These are phyloP conservation scores for Tubulanus polymorphus DNA, from an alignment of 2,888 invertebrate genomes.

Conservation along the genomic window DNA sequence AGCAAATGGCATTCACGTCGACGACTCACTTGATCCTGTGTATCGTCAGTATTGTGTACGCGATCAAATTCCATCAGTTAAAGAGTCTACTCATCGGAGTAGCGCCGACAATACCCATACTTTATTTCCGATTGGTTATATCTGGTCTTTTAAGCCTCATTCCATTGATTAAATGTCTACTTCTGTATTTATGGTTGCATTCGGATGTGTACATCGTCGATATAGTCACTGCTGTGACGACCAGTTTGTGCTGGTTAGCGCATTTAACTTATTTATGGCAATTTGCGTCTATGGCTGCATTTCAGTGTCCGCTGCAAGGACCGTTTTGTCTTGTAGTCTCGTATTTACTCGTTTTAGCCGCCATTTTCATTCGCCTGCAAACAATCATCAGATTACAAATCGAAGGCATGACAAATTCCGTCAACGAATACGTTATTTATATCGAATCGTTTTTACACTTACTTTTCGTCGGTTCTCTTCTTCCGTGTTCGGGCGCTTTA, in stretches of 20 bases:
- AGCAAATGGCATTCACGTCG: conserved; percentile 70
- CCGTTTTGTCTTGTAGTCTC: conserved; percentile 66
- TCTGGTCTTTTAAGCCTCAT: conserved; percentile 45
- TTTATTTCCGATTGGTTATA: background rate
- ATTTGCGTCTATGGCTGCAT: conserved; percentile 56
- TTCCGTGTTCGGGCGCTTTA: conserved; percentile 56
- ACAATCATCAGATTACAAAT: conserved; percentile 57
- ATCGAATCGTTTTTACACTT: conserved; percentile 58
- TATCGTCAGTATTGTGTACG: conserved; percentile 74
- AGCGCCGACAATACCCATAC: too few relatives aligned
- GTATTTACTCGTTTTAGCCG: conserved; percentile 67
- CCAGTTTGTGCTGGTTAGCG: conserved; percentile 75
- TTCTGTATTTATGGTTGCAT: conserved; percentile 40
- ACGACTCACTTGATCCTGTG: conserved; percentile 72
- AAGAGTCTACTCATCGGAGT: too few relatives aligned
- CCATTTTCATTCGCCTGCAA: conserved; percentile 67
- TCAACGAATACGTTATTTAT: conserved; percentile 34
- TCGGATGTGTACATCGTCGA: conserved; percentile 60
- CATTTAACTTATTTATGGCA: conserved; percentile 74
- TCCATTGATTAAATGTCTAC: conserved; percentile 64
- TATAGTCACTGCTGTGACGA: conserved; percentile 67
- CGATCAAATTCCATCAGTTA: conserved; percentile 58
- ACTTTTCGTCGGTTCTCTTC: conserved; percentile 67
- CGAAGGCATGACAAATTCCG: conserved; percentile 22
- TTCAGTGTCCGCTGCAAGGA: conserved; percentile 66